These are phyloP conservation scores for Ephestia elutella DNA, from an alignment of 1,140 invertebrate genomes.

Conservation along the genomic window DNA sequence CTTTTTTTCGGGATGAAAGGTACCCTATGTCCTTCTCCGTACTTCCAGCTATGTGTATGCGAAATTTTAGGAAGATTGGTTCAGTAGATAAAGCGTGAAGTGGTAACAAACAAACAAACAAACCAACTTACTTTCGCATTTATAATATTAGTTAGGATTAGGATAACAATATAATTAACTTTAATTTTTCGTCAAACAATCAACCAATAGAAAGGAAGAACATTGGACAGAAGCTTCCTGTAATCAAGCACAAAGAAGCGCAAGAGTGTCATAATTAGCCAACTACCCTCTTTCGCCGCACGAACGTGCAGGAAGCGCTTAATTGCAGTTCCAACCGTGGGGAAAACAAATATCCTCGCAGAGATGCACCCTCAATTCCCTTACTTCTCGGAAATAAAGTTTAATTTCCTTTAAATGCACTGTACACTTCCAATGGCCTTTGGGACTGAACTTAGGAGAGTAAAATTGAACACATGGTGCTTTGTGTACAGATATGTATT, in stretches of 20 bases:
- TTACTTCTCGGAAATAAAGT: not conserved
- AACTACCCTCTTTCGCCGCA: conserved; percentile 19
- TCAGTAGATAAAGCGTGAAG: too few species aligned
- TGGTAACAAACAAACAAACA: too few species aligned
- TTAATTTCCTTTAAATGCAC: not conserved
- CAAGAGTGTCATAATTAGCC: conserved; percentile 26
- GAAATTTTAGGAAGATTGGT: too few species aligned
- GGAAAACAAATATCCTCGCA: conserved; percentile 6
- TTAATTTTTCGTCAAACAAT: not conserved
- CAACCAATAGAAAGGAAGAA: not conserved
- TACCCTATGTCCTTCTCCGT: too few species aligned
- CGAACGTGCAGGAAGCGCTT: conserved; percentile 23
- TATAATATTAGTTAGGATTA: too few species aligned
- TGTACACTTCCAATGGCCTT: not conserved
- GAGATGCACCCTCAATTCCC: not conserved
- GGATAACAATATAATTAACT: too few species aligned
- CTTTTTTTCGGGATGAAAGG: too few species aligned
- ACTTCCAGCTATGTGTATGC: too few species aligned
- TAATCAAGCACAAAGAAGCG: conserved; percentile 6
- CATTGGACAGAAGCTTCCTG: not conserved
- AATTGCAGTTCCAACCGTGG: conserved; percentile 21
- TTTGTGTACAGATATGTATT: not conserved
- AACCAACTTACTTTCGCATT: too few species aligned
- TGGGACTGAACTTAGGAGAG: conserved; percentile 22
- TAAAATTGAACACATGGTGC: conserved; percentile 40